Conservation (phyloP, 1,140 invertebrate species). For the Plectrocnemia conspersa region DNA sequence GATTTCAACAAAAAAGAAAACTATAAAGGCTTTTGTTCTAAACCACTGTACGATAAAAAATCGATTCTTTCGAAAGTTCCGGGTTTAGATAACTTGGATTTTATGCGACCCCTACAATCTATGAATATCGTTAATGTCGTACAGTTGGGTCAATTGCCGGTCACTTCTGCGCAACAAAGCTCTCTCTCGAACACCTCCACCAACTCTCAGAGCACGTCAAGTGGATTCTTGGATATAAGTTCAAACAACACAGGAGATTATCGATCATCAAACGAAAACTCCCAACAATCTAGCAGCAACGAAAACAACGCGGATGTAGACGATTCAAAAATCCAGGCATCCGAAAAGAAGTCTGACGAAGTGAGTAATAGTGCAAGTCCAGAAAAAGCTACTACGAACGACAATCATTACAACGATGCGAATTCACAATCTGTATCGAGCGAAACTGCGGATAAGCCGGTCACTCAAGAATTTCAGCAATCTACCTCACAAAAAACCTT, state of each 20-base stretch:
- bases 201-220: constrained; percentile 39
- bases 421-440: background rate
- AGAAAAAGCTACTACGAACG: background rate
- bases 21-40: constrained; percentile 36
- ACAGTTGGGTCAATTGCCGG: constrained; percentile 48
- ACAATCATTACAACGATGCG: background rate
- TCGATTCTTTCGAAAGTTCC: constrained; percentile 33
- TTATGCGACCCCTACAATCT: constrained; percentile 38
- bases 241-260: constrained; percentile 25
- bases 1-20: constrained; percentile 1
- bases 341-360: constrained; percentile 1
- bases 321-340: constrained; percentile 3
- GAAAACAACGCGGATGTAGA: constrained; percentile 10
- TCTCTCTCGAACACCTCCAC: constrained; percentile 45
- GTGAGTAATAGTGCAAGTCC: background rate
- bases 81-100: constrained; percentile 39
- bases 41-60: constrained; percentile 38
- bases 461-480: constrained; percentile 7
- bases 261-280: constrained; percentile 38
- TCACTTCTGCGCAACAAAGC: constrained; percentile 47
- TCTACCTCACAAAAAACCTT: constrained; percentile 20
- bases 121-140: constrained; percentile 45
- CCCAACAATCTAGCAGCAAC: constrained; percentile 14
- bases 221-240: constrained; percentile 22
- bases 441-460: constrained; percentile 3